These are phyloP conservation scores for Scaptomyza parva DNA, from an alignment of 2,888 invertebrate species.

Conservation along the genomic window DNA sequence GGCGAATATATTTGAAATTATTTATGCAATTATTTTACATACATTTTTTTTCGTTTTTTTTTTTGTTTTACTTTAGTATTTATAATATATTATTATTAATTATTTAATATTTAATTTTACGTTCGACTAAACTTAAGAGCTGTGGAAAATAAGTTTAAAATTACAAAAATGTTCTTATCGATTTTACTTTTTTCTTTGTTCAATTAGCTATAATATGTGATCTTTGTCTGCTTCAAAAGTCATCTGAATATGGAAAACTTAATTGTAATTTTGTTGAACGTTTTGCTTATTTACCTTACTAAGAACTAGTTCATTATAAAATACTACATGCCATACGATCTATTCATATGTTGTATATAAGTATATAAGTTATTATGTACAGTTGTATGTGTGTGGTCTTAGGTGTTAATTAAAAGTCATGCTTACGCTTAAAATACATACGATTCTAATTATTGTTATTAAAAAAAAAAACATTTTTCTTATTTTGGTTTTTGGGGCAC, in stretches of 20 bases:
- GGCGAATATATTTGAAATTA: conserved; percentile 84
- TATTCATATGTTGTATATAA: conserved; percentile 25
- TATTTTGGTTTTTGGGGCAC: conserved; percentile 48
- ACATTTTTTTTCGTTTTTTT: conserved; percentile 45
- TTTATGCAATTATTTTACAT: conserved; percentile 82
- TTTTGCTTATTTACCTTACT: conserved; percentile 40
- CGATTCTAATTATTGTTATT: conserved; percentile 63
- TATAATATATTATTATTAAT: conserved; percentile 22
- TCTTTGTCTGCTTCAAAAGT: conserved; percentile 65
- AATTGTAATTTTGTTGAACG: conserved; percentile 72
- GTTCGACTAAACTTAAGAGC: conserved; percentile 61
- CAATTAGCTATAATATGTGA: conserved; percentile 44
- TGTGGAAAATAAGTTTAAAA: conserved; percentile 66
- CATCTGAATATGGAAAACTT: conserved; percentile 78
- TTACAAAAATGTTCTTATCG: conserved; percentile 27
- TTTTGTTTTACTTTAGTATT: conserved; percentile 14
- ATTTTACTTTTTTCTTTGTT: conserved; percentile 15
- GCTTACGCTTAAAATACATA: conserved; percentile 65
- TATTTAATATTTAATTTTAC: no score
- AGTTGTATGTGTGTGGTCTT: conserved; percentile 52
- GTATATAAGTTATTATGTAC: conserved; percentile 50
- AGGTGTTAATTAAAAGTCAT: conserved; percentile 68
- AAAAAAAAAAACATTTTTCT: conserved; percentile 65
- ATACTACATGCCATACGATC: conserved; percentile 37
- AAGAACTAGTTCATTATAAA: conserved; percentile 50